Base-by-base conservation (phyloP, 2,888 invertebrate genomes). In the Xanthorhoe spadicearia region DNA sequence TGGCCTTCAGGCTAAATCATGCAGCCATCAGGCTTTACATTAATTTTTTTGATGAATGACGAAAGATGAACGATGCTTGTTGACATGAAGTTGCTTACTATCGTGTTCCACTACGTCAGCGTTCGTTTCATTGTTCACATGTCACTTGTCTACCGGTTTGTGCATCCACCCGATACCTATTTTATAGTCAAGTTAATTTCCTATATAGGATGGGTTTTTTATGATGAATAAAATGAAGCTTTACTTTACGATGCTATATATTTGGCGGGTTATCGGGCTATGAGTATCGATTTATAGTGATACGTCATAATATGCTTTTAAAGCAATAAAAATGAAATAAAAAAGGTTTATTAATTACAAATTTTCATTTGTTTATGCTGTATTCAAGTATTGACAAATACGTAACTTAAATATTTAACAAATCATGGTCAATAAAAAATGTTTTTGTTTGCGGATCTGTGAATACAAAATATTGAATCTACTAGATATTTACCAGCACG, bases 161-260 rank as follows among this genome's bases (percentile, higher is more conserved):
- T 66, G 68, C 65, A 69, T 72, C 66, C 62, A 67, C 58, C 71
- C 58, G 71, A 78, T 79, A 76, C 68, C 63, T 64, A 71, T 77
- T 83, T 82, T 83, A 83, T 75, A 78, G 75, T 79, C 77, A 80
- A 78, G 76, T 83, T 83, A 82, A 87, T 84, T 83, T 83, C 79
- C 80, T 82, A 71, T 77, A 84, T 84, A 79, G 80, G 79, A 80
- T 77, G 77, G 69, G 72, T 74, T 71, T 81, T 87, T 87, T 85
- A 85, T 81, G 79, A 81, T 72, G 70, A 78, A 83, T 85, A 82
- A 84, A 83, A 87, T 78, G 77, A 82, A 75, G 77, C 63, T 70
- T 71, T 70, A 71, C 69, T 87, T 88, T 84, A 88, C 80, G 84
- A 83, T 74, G 78, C 74, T 71, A 76, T 83, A 81, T 82, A 81